These are phyloP conservation scores for Remorina albescens DNA, from an alignment of 2,797 vertebrate species.

Conservation along the genomic window DNA sequence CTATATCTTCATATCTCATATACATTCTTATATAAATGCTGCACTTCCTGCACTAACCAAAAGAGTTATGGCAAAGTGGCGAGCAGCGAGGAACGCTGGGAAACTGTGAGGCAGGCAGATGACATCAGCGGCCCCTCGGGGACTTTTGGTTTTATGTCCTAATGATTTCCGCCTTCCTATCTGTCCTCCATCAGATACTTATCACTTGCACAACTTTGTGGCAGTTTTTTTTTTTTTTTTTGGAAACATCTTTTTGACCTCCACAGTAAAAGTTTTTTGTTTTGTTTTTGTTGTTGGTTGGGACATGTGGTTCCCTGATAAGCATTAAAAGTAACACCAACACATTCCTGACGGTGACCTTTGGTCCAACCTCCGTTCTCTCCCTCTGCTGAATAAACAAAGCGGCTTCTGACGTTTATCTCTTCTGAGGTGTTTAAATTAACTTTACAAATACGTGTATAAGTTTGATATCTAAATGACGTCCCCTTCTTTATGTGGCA, in stretches of 20 bases:
- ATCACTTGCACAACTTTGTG: conserved; percentile 42
- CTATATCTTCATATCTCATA: too few relatives aligned
- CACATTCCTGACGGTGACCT: conserved; percentile 34
- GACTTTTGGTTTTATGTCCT: conserved; percentile 47
- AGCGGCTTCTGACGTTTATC: neutral
- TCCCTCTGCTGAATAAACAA: conserved; percentile 26
- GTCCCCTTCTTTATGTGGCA: neutral
- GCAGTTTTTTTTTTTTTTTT: neutral
- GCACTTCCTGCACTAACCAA: neutral
- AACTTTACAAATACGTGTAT: neutral
- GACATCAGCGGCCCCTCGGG: conserved; percentile 42
- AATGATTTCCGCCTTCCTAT: conserved; percentile 61
- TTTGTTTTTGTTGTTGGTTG: neutral
- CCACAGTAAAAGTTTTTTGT: neutral
- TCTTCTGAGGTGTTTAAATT: too few relatives aligned
- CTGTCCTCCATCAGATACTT: conserved; percentile 55
- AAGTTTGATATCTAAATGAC: neutral
- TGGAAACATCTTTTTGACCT: conserved; percentile 8
- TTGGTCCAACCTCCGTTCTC: conserved; percentile 23
- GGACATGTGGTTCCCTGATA: neutral
- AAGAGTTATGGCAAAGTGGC: neutral
- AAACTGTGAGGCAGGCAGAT: conserved; percentile 31
- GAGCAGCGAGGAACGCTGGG: conserved; percentile 26
- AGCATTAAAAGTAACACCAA: conserved; percentile 5
- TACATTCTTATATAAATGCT: too few relatives aligned